phyloP scores from a whole-genome alignment of 2,888 invertebrate genomes.

The Drosophila formosana region DNA sequence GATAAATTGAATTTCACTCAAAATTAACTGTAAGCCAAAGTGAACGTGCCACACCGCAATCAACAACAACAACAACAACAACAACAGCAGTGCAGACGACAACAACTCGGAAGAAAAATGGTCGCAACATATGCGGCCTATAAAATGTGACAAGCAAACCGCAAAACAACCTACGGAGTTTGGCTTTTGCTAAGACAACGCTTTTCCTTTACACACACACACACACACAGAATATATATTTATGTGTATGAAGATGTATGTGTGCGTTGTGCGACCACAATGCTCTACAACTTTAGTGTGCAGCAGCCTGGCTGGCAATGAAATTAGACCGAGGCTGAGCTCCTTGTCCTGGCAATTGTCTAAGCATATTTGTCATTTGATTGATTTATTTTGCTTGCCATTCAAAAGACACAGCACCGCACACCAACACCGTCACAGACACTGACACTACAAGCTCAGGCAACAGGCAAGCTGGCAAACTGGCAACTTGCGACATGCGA shows the following conservation, averaged over 20 bases:
- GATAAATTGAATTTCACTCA: conserved; percentile 79
- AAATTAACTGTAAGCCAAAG: conserved; percentile 76
- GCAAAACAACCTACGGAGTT: conserved; percentile 44
- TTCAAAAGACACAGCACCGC: conserved; percentile 46
- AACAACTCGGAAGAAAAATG: conserved; percentile 52
- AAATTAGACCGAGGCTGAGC: conserved; percentile 66
- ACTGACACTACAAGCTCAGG: background rate
- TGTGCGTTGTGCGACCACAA: conserved; percentile 32
- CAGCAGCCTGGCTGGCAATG: conserved; percentile 54
- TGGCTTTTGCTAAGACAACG: conserved; percentile 65
- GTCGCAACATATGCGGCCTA: conserved; percentile 75
- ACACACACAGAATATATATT: background rate
- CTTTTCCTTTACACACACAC: conserved; percentile 6
- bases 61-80: conserved; percentile 39
- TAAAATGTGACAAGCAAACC: conserved; percentile 75
- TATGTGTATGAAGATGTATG: background rate
- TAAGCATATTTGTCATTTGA: conserved; percentile 81
- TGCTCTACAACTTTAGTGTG: conserved; percentile 34
- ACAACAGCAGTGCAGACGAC: conserved; percentile 11
- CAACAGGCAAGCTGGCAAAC: background rate
- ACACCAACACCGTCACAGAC: background rate
- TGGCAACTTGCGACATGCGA: conserved; percentile 7
- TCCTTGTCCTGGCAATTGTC: conserved; percentile 74
- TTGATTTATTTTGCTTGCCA: conserved; percentile 78
- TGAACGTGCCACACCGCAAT: conserved; percentile 65